phyloP scores from a whole-genome alignment of 2,888 invertebrate genomes.

The Masnerella sp. region DNA sequence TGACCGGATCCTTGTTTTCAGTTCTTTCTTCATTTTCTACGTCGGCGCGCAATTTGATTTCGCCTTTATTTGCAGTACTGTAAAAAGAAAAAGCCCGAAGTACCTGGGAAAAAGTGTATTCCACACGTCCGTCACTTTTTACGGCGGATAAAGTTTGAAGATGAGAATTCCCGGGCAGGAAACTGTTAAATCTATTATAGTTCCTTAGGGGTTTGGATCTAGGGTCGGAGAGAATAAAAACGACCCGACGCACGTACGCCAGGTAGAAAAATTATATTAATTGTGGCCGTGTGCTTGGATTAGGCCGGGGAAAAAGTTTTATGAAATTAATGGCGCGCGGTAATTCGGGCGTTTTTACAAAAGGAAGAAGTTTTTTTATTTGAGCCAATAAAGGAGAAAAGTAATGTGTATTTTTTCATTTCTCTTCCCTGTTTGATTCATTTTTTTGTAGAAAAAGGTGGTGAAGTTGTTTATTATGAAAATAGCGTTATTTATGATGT shows the following conservation, averaged over 20 bases:
- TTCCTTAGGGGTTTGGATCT: constrained; percentile 56
- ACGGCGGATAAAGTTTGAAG: constrained; percentile 55
- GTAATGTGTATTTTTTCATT: constrained; percentile 47
- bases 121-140: constrained; percentile 57
- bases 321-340: constrained; percentile 55
- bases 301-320: constrained; percentile 39
- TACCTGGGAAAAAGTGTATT: constrained; percentile 40
- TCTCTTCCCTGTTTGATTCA: no score
- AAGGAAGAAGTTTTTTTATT: constrained; percentile 41
- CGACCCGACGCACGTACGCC: constrained; percentile 38
- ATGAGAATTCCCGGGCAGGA: constrained; percentile 54
- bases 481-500: no score
- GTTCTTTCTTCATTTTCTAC: neutral
- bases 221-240: constrained; percentile 42
- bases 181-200: constrained; percentile 61
- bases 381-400: constrained; percentile 55
- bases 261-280: constrained; percentile 57
- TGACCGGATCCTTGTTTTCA: constrained; percentile 13
- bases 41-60: constrained; percentile 38
- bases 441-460: no score
- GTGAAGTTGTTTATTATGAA: no score
- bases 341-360: constrained; percentile 48
- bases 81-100: constrained; percentile 34
- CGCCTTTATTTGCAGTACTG: constrained; percentile 39
- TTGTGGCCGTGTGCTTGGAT: constrained; percentile 47